phyloP scores from a whole-genome alignment of 2,113 vertebrate species.

The Myrmecobius fasciatus region DNA sequence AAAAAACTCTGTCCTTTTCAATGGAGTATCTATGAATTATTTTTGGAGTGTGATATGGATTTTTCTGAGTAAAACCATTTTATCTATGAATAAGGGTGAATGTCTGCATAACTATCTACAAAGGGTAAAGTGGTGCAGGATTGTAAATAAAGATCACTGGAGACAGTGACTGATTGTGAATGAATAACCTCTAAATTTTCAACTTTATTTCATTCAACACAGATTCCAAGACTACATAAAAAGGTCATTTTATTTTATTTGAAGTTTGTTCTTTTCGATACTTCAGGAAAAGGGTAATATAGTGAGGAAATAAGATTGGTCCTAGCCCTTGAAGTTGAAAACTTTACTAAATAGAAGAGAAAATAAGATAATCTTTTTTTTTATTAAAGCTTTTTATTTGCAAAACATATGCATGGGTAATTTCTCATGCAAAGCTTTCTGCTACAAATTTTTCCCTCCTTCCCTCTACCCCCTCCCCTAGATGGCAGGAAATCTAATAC shows the following conservation, averaged over 20 bases:
- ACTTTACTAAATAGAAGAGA: neutral
- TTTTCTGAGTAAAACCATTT: neutral
- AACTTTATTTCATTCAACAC: neutral
- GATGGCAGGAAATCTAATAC: too few species aligned
- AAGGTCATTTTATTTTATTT: conserved; percentile 50
- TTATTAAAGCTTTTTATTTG: too few species aligned
- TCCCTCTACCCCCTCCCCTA: too few species aligned
- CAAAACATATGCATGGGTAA: too few species aligned
- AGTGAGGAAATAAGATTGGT: neutral
- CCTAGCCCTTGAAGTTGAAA: neutral
- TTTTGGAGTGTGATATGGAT: neutral
- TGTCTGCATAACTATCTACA: neutral
- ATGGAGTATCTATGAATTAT: neutral
- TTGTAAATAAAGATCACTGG: neutral
- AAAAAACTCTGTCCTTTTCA: neutral
- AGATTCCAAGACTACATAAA: neutral
- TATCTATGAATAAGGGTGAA: neutral
- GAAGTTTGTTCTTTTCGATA: neutral
- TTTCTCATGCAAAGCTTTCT: too few species aligned
- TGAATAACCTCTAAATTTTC: neutral
- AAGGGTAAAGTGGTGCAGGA: neutral
- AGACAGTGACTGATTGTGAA: conserved; percentile 3
- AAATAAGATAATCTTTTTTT: neutral
- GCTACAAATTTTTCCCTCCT: too few species aligned
- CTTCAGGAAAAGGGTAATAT: neutral